Percentiles rank a stretch among this genome's conserved stretches.
phyloP scores from a whole-genome alignment of 2,113 vertebrate genomes.

The Atherinomorus stipes region DNA sequence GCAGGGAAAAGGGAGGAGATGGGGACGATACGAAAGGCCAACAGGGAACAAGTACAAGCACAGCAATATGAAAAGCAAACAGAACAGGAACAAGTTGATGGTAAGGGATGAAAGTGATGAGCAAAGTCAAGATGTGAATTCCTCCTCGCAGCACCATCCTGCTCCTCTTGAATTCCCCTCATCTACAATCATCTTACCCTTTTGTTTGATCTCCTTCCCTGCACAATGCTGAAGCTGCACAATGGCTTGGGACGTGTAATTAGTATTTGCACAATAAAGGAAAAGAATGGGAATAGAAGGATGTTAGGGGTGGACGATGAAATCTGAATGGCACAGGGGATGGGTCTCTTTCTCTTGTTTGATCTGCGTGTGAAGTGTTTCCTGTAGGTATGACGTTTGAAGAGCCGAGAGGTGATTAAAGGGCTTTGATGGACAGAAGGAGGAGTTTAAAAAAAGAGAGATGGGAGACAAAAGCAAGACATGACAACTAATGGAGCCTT shows the following conservation, averaged over 20 bases:
- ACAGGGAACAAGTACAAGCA: slow-evolving; percentile 25
- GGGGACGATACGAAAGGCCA: slow-evolving; percentile 26
- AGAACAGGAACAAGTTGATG: slow-evolving; percentile 24
- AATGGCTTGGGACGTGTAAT: slow-evolving; percentile 17
- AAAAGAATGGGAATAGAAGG: slow-evolving; percentile 3
- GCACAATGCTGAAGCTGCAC: slow-evolving; percentile 3
- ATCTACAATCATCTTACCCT: slow-evolving; percentile 3
- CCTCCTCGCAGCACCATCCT: slow-evolving; percentile 23
- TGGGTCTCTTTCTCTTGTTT: slow-evolving; percentile 21
- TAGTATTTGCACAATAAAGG: slow-evolving; percentile 16
- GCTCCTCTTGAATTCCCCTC: slow-evolving; percentile 20
- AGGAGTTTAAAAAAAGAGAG: neutral
- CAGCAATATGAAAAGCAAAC: slow-evolving; percentile 45
- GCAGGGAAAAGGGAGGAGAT: neutral
- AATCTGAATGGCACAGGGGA: slow-evolving; percentile 14
- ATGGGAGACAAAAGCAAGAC: neutral
- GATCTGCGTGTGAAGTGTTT: slow-evolving; percentile 26
- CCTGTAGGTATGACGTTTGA: slow-evolving; percentile 19
- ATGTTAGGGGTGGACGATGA: neutral
- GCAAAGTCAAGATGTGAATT: slow-evolving; percentile 49
- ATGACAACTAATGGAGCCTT: neutral
- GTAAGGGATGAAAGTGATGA: slow-evolving; percentile 44
- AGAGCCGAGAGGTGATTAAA: slow-evolving; percentile 31
- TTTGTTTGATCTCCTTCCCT: slow-evolving; percentile 40
- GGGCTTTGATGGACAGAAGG: neutral